These are phyloP conservation scores for Phthorimaea operculella DNA, from an alignment of 1,140 invertebrate species.

Conservation along the genomic window DNA sequence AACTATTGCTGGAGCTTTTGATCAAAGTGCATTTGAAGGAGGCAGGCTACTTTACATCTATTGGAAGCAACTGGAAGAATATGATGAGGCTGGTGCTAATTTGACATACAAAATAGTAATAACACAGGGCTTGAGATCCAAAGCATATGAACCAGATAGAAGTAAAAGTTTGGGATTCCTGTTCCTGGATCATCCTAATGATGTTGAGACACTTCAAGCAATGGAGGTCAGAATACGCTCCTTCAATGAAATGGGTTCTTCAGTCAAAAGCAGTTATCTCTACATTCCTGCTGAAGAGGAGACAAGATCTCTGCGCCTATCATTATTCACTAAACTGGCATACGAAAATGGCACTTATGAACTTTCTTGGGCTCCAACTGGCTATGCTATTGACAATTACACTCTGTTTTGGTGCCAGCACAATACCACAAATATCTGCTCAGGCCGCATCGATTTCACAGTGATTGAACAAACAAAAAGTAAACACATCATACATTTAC, in stretches of 20 bases:
- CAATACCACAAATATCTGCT: conserved; percentile 47
- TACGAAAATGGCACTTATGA: conserved; percentile 75
- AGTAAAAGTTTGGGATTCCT: conserved; percentile 55
- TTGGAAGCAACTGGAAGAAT: conserved; percentile 74
- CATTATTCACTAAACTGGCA: conserved; percentile 74
- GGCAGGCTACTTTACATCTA: conserved; percentile 73
- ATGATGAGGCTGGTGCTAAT: conserved; percentile 64
- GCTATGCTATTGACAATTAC: conserved; percentile 64
- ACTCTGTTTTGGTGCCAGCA: conserved; percentile 80
- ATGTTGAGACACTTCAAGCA: conserved; percentile 36
- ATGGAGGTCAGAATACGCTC: conserved; percentile 62
- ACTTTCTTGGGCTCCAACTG: conserved; percentile 74
- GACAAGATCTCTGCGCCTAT: conserved; percentile 69
- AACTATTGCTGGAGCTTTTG: conserved; percentile 74
- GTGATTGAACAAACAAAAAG: conserved; percentile 40
- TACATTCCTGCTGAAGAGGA: conserved; percentile 70
- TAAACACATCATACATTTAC: conserved; percentile 48
- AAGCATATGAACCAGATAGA: conserved; percentile 37
- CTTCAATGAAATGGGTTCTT: conserved; percentile 70
- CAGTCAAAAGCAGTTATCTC: conserved; percentile 67
- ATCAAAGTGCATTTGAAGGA: conserved; percentile 64
- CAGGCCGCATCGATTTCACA: conserved; percentile 47
- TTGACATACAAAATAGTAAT: conserved; percentile 50
- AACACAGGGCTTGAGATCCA: conserved; percentile 29
- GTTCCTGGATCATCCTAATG: conserved; percentile 29